Percentiles rank a stretch among this genome's conserved stretches.
These are phyloP conservation scores for Leptopilina boulardi DNA, from an alignment of 1,140 invertebrate genomes.

Conservation along the genomic window DNA sequence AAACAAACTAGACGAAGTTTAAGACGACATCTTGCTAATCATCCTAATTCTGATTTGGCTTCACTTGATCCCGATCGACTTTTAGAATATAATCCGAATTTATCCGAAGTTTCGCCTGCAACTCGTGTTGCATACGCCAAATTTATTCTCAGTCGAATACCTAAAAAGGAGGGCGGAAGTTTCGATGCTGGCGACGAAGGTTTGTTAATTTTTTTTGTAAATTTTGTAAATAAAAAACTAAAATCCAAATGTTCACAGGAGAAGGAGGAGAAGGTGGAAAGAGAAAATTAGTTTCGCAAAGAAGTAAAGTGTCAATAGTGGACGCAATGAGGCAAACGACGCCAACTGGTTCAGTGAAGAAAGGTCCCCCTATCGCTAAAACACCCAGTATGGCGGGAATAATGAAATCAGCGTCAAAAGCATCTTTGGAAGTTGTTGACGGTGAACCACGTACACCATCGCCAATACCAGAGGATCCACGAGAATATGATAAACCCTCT, in stretches of 20 bases:
- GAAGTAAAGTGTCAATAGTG: constrained; percentile 50
- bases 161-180: constrained; percentile 37
- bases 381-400: constrained; percentile 52
- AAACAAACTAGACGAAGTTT: constrained; percentile 83
- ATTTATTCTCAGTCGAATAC: constrained; percentile 84
- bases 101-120: constrained; percentile 83
- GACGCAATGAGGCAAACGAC: constrained; percentile 40
- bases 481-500: constrained; percentile 48
- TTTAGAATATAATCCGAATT: constrained; percentile 88
- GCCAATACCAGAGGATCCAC: constrained; percentile 68
- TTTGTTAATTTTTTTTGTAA: background rate
- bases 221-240: background rate
- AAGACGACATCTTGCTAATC: constrained; percentile 79
- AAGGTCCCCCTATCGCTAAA: constrained; percentile 50
- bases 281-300: constrained; percentile 27
- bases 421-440: constrained; percentile 46
- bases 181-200: constrained; percentile 29
- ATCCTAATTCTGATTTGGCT: constrained; percentile 77
- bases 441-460: constrained; percentile 61
- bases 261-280: constrained; percentile 26
- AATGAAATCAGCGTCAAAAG: constrained; percentile 41
- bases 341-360: constrained; percentile 45
- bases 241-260: background rate
- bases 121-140: constrained; percentile 90
- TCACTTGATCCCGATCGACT: constrained; percentile 81